Evolutionary conservation across 2,888 invertebrate species (phyloP), one percentile per base, ranked within the genome.

Genomic region (Thecocarcelia acutangulata): DNA sequence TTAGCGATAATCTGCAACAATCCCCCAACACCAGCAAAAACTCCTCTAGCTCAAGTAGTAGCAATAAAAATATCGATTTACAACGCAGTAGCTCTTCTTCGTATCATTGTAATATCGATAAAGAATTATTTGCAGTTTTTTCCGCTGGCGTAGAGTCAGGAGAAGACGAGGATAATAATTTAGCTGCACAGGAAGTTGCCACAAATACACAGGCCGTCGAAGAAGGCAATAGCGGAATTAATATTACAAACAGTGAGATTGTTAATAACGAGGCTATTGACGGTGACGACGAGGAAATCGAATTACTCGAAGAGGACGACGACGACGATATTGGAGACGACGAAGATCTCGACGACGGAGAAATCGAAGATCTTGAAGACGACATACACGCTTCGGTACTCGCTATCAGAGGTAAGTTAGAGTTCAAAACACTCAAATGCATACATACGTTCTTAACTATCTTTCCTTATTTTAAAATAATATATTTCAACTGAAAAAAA

Each of bases 291-390:
- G 81, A 74, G 50, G 69, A 73, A 63, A 72, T 72, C 42, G 84
- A 88, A 75, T 85, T 87, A 79, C 85, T 85, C 76, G 87, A 87
- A 85, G 87, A 88, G 28, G 87, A 88, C 66, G 87, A 87, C 83
- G 83, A 81, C 75, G 84, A 84, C 70, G 84, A 84, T 61, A 83
- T 83, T 61, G 85, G 83, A 28, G 85, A 85, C 80, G 85, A 84
- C 42, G 84, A 83, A 9, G 83, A 83, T 77, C 81, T 83, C 56
- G 84, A 83, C 69, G 83, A 83, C 80, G 83, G 83, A 64, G 84
- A 84, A 78, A 82, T 83, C 28, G 84, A 84, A 72, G 85, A 80
- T 73, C 83, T 82, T 74, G 82, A 84, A 59, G 85, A 85, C 77
- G 84, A 85, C 79, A 84, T 84, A 59, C 84, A 84, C 81, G 85